Conservation (phyloP, 1,140 invertebrate genomes). For the Antheraea pernyi region DNA sequence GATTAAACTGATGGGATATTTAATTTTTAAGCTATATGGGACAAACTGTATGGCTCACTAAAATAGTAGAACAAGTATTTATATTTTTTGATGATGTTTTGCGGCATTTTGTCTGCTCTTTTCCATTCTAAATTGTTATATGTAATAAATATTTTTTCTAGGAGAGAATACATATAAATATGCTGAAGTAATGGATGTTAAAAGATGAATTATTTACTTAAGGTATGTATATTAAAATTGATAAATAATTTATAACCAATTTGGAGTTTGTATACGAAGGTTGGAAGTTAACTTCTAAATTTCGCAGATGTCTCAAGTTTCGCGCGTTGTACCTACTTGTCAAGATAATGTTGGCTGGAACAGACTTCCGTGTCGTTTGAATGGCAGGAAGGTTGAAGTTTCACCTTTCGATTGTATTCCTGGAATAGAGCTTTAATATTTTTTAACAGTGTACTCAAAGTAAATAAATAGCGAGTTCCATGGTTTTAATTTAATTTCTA, state of each 20-base stretch:
- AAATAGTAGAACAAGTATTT: no score
- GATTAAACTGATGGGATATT: no score
- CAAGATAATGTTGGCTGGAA: slow-evolving; percentile 11
- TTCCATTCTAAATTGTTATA: no score
- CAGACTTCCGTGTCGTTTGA: slow-evolving; percentile 9
- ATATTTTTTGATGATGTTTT: no score
- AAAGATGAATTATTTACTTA: no score
- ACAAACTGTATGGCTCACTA: no score
- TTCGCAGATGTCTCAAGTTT: neutral
- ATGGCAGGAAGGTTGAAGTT: slow-evolving; percentile 17
- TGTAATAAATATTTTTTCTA: no score
- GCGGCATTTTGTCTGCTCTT: no score
- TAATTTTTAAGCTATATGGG: no score
- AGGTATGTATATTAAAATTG: neutral
- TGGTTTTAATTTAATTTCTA: no score
- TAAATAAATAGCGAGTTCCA: neutral
- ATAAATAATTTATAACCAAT: neutral
- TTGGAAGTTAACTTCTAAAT: neutral
- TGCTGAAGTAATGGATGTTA: no score
- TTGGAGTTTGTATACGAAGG: neutral
- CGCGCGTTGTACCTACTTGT: slow-evolving; percentile 10
- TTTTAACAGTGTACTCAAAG: neutral
- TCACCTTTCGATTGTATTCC: slow-evolving; percentile 1
- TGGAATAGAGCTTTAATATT: neutral
- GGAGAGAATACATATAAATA: no score